A percentile compares a stretch with the other conserved stretches of the same genome.
Conservation (phyloP, 2,113 vertebrate species). For the Malurus elegans region DNA sequence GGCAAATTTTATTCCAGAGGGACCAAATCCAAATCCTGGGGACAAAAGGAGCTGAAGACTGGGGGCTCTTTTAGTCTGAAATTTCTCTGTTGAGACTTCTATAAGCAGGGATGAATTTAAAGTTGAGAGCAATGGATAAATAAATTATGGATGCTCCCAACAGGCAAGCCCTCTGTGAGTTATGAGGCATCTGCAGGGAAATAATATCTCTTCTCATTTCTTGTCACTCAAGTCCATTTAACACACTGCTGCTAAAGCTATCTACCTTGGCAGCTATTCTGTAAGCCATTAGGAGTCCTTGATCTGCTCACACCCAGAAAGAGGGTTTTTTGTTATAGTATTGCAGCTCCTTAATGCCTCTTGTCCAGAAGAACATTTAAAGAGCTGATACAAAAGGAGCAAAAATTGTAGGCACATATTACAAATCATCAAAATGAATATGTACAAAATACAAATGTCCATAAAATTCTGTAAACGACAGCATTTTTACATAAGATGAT, state of each 20-base stretch:
- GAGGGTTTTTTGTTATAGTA: background rate
- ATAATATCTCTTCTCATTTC: conserved; percentile 50
- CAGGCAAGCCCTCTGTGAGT: conserved; percentile 37
- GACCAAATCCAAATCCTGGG: background rate
- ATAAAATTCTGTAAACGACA: background rate
- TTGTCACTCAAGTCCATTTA: conserved; percentile 60
- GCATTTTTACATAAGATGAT: background rate
- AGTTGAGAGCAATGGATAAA: conserved; percentile 28
- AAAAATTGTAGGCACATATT: background rate
- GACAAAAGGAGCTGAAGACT: background rate
- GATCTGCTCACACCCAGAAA: conserved; percentile 37
- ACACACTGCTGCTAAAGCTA: conserved; percentile 46
- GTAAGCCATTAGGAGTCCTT: conserved; percentile 59
- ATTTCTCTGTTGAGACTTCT: background rate
- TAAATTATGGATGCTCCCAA: conserved; percentile 31
- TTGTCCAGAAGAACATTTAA: conserved; percentile 7
- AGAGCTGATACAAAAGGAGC: background rate
- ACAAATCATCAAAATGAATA: background rate
- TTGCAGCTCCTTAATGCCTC: background rate
- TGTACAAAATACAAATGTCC: background rate
- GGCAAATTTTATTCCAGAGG: background rate
- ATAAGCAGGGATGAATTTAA: conserved; percentile 16
- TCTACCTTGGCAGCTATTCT: conserved; percentile 58
- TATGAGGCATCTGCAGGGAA: conserved; percentile 52
- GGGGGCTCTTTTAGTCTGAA: background rate